Conservation (phyloP, 2,797 vertebrate species). For the Cossypha polioptera region DNA sequence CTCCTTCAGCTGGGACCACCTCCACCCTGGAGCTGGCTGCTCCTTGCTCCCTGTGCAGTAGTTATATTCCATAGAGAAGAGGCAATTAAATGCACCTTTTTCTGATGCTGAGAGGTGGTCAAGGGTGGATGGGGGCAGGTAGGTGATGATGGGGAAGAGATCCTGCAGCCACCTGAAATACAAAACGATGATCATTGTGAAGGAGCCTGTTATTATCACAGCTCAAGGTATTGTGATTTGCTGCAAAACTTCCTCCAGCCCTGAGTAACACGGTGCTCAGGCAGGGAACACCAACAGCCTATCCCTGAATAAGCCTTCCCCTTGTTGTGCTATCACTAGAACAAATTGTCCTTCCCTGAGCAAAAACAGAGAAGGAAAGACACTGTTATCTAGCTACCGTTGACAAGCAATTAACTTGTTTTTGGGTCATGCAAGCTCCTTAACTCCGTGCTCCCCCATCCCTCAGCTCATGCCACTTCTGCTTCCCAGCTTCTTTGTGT, state of each 20-base stretch:
- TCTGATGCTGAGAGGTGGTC: neutral
- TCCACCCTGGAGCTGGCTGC: neutral
- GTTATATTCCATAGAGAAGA: neutral
- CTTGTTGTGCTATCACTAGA: neutral
- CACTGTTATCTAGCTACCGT: constrained; percentile 4
- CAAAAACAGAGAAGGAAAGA: neutral
- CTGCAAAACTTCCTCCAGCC: constrained; percentile 12
- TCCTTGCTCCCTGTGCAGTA: neutral
- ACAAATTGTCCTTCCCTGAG: constrained; percentile 18
- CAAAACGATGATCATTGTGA: neutral
- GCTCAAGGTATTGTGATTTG: neutral
- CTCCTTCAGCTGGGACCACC: neutral
- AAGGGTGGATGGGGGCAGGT: neutral
- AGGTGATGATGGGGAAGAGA: neutral
- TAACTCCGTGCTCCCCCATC: neutral
- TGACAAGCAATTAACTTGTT: constrained; percentile 14
- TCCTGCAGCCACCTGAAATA: neutral
- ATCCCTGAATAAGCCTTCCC: neutral
- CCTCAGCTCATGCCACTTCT: neutral
- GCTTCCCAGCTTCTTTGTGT: neutral
- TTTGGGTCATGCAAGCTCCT: neutral
- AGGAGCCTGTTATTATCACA: neutral
- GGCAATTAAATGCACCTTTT: neutral
- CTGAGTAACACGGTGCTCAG: neutral
- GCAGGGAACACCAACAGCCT: neutral